Percentiles rank a stretch among this genome's conserved stretches.
Conservation (phyloP, 2,113 vertebrate genomes). For the Strix aluco region DNA sequence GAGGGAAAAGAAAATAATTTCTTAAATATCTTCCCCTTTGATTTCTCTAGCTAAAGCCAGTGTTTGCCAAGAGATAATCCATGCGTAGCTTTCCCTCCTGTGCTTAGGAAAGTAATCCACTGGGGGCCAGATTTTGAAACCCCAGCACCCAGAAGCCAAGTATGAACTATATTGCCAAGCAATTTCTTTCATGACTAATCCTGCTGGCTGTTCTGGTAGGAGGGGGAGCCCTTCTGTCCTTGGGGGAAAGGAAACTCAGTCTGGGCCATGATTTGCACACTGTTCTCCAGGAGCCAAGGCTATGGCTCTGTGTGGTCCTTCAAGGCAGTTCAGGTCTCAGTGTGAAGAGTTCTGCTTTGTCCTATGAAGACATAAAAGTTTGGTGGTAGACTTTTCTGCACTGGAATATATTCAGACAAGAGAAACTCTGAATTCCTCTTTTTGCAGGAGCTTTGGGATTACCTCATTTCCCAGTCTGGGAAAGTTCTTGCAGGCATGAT, state of each 20-base stretch:
- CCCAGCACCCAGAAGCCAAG: background rate
- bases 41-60: conserved; percentile 1
- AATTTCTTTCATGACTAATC: background rate
- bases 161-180: background rate
- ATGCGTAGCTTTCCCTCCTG: background rate
- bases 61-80: conserved; percentile 9
- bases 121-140: background rate
- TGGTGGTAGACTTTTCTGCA: background rate
- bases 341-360: background rate
- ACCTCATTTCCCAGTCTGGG: background rate
- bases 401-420: background rate
- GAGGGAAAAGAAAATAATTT: conserved; percentile 1
- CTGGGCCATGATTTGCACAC: background rate
- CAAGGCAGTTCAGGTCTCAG: background rate
- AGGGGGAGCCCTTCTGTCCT: background rate
- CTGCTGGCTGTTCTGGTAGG: background rate
- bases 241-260: background rate
- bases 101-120: background rate
- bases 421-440: background rate
- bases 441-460: background rate
- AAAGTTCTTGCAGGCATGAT: background rate
- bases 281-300: background rate
- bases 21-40: conserved; percentile 16
- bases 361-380: background rate
- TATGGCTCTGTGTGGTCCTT: background rate